phyloP scores from a whole-genome alignment of 2,888 invertebrate genomes.

The Trypoxylon attenuatum region DNA sequence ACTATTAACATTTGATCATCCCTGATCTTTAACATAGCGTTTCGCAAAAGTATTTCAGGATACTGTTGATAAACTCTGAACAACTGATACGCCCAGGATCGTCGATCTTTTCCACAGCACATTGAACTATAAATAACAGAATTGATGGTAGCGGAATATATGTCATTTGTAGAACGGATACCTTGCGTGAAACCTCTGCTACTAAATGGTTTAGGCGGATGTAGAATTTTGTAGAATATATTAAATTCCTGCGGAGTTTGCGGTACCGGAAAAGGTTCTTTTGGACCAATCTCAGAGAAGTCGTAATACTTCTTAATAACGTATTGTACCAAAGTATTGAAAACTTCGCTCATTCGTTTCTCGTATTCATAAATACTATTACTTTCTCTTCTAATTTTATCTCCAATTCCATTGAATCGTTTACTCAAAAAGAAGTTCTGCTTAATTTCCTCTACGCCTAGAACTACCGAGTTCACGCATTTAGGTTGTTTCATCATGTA shows the following conservation, averaged over 20 bases:
- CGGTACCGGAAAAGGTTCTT: constrained; percentile 57
- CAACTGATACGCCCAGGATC: constrained; percentile 80
- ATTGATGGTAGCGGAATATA: constrained; percentile 77
- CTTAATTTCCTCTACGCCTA: constrained; percentile 79
- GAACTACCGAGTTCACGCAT: constrained; percentile 78
- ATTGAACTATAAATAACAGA: constrained; percentile 82
- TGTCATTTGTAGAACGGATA: constrained; percentile 74
- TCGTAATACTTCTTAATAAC: constrained; percentile 69
- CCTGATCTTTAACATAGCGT: constrained; percentile 79
- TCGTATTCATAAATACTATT: constrained; percentile 59
- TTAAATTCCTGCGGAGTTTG: constrained; percentile 67
- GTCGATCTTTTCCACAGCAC: constrained; percentile 79
- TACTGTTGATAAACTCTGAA: constrained; percentile 84
- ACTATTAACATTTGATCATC: constrained; percentile 79
- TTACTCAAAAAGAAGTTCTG: constrained; percentile 76
- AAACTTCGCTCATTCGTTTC: constrained; percentile 58
- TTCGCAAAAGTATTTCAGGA: constrained; percentile 79
- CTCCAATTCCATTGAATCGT: constrained; percentile 73
- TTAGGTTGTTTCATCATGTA: constrained; percentile 79
- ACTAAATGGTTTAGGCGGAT: constrained; percentile 64
- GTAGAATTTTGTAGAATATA: constrained; percentile 64
- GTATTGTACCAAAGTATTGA: constrained; percentile 66
- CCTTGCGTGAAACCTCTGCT: constrained; percentile 69
- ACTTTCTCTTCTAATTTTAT: constrained; percentile 66
- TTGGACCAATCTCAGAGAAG: constrained; percentile 65